phyloP scores from a whole-genome alignment of 1,140 invertebrate genomes.

The Ylistrum balloti region DNA sequence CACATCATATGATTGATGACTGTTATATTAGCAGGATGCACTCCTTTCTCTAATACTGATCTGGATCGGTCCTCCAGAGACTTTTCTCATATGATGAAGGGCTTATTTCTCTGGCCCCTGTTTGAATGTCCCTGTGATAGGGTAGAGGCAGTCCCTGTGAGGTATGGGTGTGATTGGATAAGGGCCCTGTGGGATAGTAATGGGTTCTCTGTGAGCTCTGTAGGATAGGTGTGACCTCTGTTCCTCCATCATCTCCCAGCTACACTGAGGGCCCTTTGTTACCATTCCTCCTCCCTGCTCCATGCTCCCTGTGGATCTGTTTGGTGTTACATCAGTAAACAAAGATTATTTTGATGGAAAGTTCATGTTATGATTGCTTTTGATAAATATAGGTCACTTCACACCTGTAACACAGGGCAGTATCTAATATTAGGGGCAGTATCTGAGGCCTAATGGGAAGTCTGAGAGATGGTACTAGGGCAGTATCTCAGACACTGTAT shows the following conservation, averaged over 20 bases:
- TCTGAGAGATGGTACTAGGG: too few relatives aligned
- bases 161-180: background rate
- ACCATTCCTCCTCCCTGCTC: background rate
- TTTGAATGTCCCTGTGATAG: background rate
- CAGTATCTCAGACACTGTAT: too few relatives aligned
- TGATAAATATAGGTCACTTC: background rate
- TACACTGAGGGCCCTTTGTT: background rate
- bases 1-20: background rate
- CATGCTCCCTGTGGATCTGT: background rate
- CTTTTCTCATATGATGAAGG: background rate
- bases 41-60: constrained; percentile 10
- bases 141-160: background rate
- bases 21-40: too few relatives aligned
- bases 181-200: background rate
- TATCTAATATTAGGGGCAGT: background rate
- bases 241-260: background rate
- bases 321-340: background rate
- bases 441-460: background rate
- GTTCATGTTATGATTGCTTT: background rate
- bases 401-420: too few relatives aligned
- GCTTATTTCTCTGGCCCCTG: background rate
- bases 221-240: background rate
- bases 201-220: background rate
- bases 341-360: background rate
- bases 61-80: background rate